A percentile compares a stretch with the other conserved stretches of the same genome.
Conservation (phyloP, 2,797 vertebrate genomes). For the Moxostoma hubbsi region DNA sequence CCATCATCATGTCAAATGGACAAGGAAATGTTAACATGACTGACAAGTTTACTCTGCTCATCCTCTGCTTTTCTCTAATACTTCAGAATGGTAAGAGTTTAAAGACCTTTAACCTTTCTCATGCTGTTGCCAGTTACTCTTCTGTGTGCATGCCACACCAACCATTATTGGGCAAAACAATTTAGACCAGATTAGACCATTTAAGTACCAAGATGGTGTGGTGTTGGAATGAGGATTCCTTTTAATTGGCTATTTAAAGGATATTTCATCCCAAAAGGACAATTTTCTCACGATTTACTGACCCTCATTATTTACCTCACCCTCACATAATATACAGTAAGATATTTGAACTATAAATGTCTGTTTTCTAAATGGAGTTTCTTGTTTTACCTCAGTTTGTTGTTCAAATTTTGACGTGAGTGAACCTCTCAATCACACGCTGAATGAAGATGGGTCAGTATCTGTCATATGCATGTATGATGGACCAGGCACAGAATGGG, state of each 20-base stretch:
- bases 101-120: neutral
- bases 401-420: neutral
- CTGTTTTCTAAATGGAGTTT: neutral
- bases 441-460: slow-evolving; percentile 33
- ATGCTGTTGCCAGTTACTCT: neutral
- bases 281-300: no score
- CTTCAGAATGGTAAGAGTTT: slow-evolving; percentile 51
- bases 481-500: accelerated
- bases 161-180: no score
- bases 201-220: no score
- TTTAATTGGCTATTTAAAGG: no score
- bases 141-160: neutral
- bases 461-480: slow-evolving; percentile 40
- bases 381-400: slow-evolving; percentile 13
- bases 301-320: no score
- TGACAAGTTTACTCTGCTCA: slow-evolving; percentile 27
- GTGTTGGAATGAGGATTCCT: no score
- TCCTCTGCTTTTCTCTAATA: slow-evolving; percentile 31
- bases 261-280: no score
- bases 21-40: slow-evolving; percentile 36
- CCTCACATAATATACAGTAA: neutral
- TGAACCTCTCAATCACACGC: neutral
- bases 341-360: neutral
- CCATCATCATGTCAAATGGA: slow-evolving; percentile 27
- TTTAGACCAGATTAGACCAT: no score